Conservation (phyloP, 2,113 vertebrate species). For the Calidris pygmaea region DNA sequence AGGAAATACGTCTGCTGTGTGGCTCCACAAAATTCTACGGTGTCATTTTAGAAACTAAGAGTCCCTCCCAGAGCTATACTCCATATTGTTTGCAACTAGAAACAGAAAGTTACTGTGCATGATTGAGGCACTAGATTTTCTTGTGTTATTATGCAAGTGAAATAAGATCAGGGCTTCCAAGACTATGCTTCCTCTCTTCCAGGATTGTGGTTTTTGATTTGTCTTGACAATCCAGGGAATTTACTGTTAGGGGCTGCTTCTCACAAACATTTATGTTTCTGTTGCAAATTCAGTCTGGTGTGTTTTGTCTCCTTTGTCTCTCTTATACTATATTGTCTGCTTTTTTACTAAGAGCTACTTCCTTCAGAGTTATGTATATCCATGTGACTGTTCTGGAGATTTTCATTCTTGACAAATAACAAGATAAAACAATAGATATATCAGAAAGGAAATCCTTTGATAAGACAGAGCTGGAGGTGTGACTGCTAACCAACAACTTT, state of each 20-base stretch:
- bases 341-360: not conserved
- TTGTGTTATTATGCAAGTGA: not conserved
- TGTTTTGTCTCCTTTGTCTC: not conserved
- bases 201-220: not conserved
- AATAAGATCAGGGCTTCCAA: not conserved
- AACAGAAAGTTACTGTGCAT: not conserved
- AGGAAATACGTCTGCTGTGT: not conserved
- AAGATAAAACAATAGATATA: not conserved
- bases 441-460: constrained; percentile 4
- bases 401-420: not conserved
- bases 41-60: not conserved
- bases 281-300: not conserved
- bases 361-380: not conserved
- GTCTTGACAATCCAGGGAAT: not conserved
- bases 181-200: not conserved
- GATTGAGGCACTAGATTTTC: not conserved
- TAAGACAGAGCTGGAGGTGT: not conserved
- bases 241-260: not conserved
- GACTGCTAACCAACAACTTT: not conserved
- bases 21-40: not conserved
- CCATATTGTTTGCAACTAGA: not conserved
- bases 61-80: not conserved
- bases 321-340: not conserved
- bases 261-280: not conserved
- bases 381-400: not conserved